Evolutionary conservation across 2,797 vertebrate species (phyloP).

Genomic region (Molossus molossus): DNA sequence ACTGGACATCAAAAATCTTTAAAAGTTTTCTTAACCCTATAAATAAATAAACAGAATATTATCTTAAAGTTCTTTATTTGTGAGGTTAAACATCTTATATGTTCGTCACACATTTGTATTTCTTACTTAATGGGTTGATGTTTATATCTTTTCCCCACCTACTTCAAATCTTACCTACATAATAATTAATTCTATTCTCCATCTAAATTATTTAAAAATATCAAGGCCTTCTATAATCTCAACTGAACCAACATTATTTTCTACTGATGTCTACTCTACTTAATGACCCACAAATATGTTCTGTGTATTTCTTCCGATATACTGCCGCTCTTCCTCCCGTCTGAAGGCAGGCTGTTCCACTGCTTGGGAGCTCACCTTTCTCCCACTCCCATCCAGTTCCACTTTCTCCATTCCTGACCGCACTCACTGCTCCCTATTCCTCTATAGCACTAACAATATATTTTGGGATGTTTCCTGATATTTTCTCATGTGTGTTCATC

Average conservation of each 20-base stretch:
- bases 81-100: not conserved
- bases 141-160: not conserved
- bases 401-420: not conserved
- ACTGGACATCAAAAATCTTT: not conserved
- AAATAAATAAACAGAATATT: conserved; percentile 21
- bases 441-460: not conserved
- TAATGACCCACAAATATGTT: not conserved
- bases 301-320: not conserved
- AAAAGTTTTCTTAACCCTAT: not conserved
- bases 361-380: not conserved
- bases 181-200: not conserved
- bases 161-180: conserved; percentile 2
- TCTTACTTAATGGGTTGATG: conserved; percentile 14
- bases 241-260: not conserved
- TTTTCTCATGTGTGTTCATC: not conserved
- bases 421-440: not conserved
- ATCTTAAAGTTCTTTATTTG: conserved; percentile 6
- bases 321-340: not conserved
- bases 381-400: not conserved
- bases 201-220: conserved; percentile 38
- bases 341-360: not conserved
- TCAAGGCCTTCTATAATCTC: not conserved
- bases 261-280: not conserved
- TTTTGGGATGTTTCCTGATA: not conserved
- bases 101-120: not conserved